These are phyloP conservation scores for Lampris incognitus DNA, from an alignment of 2,113 vertebrate genomes.

Conservation along the genomic window DNA sequence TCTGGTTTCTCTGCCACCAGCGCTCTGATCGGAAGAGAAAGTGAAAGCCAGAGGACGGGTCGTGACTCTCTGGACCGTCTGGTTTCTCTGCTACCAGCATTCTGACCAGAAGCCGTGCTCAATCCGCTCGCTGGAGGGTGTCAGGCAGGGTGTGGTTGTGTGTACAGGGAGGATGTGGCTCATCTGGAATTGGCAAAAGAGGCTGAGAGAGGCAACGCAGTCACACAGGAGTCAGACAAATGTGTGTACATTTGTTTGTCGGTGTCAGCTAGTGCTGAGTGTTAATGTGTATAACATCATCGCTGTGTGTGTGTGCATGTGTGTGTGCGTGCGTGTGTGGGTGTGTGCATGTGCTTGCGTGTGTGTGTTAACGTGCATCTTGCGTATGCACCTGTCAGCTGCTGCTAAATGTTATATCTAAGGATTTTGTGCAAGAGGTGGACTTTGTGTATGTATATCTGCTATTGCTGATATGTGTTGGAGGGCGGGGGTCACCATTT, in stretches of 20 bases:
- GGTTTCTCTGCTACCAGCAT: conserved; percentile 51
- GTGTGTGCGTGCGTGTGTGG: background rate
- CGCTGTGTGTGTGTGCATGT: background rate
- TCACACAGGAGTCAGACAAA: conserved; percentile 17
- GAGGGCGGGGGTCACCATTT: conserved; percentile 13
- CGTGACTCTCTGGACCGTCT: conserved; percentile 46
- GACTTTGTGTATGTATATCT: background rate
- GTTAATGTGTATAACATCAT: background rate
- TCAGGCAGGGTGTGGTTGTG: conserved; percentile 52
- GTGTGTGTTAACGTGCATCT: background rate
- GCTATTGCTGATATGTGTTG: background rate
- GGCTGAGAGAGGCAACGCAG: conserved; percentile 23
- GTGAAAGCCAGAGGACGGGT: conserved; percentile 61
- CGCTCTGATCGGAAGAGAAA: conserved; percentile 37
- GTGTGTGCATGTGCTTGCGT: background rate
- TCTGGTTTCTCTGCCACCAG: too few relatives aligned
- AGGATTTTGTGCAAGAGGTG: too few relatives aligned
- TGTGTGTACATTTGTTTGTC: background rate
- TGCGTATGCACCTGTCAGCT: too few relatives aligned
- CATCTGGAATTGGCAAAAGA: conserved; percentile 55
- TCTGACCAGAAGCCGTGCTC: conserved; percentile 52
- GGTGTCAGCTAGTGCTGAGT: background rate
- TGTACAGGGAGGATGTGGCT: conserved; percentile 54
- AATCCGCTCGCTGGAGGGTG: conserved; percentile 57
- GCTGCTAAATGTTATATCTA: too few relatives aligned